Percentiles rank a stretch among this genome's conserved stretches.
These are phyloP conservation scores for Carpatolechia fugitivella DNA, from an alignment of 2,888 invertebrate genomes.

Conservation along the genomic window DNA sequence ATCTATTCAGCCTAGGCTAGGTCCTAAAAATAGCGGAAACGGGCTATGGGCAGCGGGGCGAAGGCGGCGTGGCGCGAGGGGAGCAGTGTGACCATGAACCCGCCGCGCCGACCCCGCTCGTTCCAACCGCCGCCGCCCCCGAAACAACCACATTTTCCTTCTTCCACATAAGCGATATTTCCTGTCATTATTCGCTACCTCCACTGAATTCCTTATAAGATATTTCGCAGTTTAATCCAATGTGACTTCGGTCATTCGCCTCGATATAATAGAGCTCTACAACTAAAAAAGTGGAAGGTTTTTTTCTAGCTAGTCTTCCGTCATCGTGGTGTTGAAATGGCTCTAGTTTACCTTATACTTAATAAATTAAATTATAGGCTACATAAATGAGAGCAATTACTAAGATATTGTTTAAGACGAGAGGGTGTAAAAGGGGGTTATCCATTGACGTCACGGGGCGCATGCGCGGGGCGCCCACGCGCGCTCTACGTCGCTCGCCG, in stretches of 20 bases:
- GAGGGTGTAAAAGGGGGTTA: conserved; percentile 45
- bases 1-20: conserved; percentile 29
- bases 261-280: conserved; percentile 3
- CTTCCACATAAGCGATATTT: conserved; percentile 12
- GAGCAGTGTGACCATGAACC: conserved; percentile 67
- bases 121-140: conserved; percentile 34
- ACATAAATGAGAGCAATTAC: neutral
- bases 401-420: neutral
- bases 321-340: neutral
- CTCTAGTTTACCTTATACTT: neutral
- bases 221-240: conserved; percentile 11
- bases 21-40: conserved; percentile 53
- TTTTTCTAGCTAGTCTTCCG: no score
- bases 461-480: conserved; percentile 65
- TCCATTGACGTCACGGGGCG: conserved; percentile 61
- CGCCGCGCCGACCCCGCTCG: conserved; percentile 55
- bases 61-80: conserved; percentile 27
- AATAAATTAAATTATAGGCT: neutral
- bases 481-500: conserved; percentile 34
- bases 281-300: neutral
- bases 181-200: conserved; percentile 16
- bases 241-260: conserved; percentile 13
- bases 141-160: conserved; percentile 7
- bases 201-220: conserved; percentile 14
- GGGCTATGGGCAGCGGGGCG: conserved; percentile 32